A percentile compares a stretch with the other conserved stretches of the same genome.
Evolutionary conservation across 2,797 vertebrate genomes (phyloP).

Genomic region (Muscicapa comitata): DNA sequence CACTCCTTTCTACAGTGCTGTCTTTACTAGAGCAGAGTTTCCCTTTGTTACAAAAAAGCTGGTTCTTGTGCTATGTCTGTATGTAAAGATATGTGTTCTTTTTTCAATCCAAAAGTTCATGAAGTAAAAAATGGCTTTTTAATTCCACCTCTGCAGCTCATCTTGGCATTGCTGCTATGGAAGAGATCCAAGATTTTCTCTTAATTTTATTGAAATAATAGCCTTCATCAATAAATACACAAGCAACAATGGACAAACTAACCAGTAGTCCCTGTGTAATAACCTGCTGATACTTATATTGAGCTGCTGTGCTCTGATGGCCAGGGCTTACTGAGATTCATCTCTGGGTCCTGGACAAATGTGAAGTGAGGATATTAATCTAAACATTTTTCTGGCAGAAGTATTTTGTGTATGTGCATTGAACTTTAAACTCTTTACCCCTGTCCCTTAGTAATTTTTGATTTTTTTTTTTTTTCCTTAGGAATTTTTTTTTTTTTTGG

Average conservation of each 20-base stretch:
- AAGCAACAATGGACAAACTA: not conserved
- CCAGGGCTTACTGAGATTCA: not conserved
- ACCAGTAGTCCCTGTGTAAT: not conserved
- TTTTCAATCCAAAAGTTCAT: not conserved
- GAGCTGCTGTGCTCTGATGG: not conserved
- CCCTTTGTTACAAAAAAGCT: not conserved
- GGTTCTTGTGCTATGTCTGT: not conserved
- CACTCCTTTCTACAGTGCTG: not conserved
- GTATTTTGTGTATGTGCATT: not conserved
- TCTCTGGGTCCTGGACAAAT: not conserved
- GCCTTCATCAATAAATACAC: not conserved
- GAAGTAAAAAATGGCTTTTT: not conserved
- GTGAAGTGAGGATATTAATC: not conserved
- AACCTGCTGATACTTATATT: not conserved
- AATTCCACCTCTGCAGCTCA: not conserved
- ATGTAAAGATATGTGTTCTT: not conserved
- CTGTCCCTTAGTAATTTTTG: not conserved
- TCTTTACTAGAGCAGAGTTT: not conserved
- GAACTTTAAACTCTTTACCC: not conserved
- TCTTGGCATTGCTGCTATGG: not conserved
- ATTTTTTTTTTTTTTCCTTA: not conserved
- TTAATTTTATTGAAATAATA: constrained; percentile 40
- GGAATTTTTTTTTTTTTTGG: not conserved
- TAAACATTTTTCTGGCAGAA: not conserved
- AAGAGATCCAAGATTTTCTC: not conserved